Base-by-base conservation (phyloP, 1,140 invertebrate genomes). In the Leptoteleia sp. region DNA sequence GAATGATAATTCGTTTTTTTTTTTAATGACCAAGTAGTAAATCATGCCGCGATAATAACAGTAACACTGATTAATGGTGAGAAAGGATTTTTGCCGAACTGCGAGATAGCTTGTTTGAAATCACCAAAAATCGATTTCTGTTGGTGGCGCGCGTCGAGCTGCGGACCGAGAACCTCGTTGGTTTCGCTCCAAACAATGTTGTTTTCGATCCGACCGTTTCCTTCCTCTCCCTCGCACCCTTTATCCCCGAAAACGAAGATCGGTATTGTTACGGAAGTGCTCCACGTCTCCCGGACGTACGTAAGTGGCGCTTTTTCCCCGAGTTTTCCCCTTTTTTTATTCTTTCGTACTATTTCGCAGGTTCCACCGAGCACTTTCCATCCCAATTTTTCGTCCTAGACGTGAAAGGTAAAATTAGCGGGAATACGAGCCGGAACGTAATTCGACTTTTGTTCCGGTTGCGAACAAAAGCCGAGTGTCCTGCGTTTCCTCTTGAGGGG, bases 181-280 rank as follows among this genome's bases (percentile, higher is more conserved):
- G 81, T 80, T 82, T 65, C 47, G 62, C 59, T 79, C 50, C 78
- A 78, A 84, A 75, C 81, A 82, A 61, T 67, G 65, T 67, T 67
- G 65, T 67, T 79, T 73, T 71, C 52, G 31, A 38, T 29, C 52
- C 62, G 54, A 61, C 47, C n/a, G n/a, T 47, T 67, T 76, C 61
- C 65, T 45, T 48, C 38, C 42, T 73, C 42, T 4, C 47, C 76
- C 48, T 80, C 62, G 68, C 73, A 40, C 77, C 61, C 78, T 85
- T 83, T 85, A 86, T 83, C 82, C 73, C 59, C n/a, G n/a, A 31
- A 72, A 81, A 79, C 72, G 70, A 81, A 82, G 81, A 82, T 83
- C 84, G 82, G 70, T 81, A 83, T 85, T 84, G 79, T 85, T 84
- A 80, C 76, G 73, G 65, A 84, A 85, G 82, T 84, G 78, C 76